Evolutionary conservation across 2,888 invertebrate species (phyloP).

Genomic region (Phania funesta): DNA sequence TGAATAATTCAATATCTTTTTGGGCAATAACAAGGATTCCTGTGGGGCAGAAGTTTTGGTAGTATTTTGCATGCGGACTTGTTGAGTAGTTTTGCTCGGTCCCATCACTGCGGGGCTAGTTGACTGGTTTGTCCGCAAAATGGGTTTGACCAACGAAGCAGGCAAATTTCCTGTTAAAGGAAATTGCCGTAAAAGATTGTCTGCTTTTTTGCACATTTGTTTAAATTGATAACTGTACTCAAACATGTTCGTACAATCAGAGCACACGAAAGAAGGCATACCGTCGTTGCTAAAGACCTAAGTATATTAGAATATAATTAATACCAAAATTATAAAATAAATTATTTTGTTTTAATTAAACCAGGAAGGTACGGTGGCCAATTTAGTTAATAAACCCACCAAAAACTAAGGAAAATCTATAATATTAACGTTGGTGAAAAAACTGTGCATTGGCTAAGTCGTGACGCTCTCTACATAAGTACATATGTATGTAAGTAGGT

Average conservation of each 20-base stretch:
- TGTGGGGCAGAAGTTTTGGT: neutral
- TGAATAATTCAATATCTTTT: slow-evolving; percentile 70
- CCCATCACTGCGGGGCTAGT: too few relatives aligned
- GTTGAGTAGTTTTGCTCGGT: neutral
- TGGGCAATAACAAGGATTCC: slow-evolving; percentile 57
- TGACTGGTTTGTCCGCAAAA: slow-evolving; percentile 78
- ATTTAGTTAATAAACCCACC: slow-evolving; percentile 50
- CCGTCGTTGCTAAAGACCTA: slow-evolving; percentile 82
- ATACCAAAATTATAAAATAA: neutral
- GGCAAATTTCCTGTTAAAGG: slow-evolving; percentile 84
- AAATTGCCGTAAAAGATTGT: slow-evolving; percentile 86
- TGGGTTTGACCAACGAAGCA: slow-evolving; percentile 80
- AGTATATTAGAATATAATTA: neutral
- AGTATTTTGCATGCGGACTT: neutral
- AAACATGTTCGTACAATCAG: slow-evolving; percentile 85
- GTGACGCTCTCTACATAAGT: slow-evolving; percentile 5
- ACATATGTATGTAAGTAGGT: too few relatives aligned
- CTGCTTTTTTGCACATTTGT: slow-evolving; percentile 87
- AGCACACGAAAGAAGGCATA: slow-evolving; percentile 88
- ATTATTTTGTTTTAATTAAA: neutral
- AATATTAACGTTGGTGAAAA: neutral
- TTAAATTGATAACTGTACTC: slow-evolving; percentile 88
- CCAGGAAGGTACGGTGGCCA: neutral
- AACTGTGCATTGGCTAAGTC: slow-evolving; percentile 37
- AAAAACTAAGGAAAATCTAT: neutral